Base-by-base conservation (phyloP, 2,888 invertebrate genomes). In the Gibbula magus region DNA sequence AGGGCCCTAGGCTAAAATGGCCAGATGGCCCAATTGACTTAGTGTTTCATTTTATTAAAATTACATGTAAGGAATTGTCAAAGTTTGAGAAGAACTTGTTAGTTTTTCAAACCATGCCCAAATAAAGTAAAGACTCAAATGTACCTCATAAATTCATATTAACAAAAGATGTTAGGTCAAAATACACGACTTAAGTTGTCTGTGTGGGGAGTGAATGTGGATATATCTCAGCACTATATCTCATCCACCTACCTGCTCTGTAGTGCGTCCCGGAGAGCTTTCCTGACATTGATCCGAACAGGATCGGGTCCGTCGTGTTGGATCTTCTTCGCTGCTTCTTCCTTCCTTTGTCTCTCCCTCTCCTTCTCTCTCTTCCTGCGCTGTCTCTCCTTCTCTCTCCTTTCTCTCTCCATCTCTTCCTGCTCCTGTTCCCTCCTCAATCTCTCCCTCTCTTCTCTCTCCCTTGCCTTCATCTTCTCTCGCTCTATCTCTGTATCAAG, bases 281-380 rank as follows among this genome's bases (percentile, higher is more conserved):
- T 97, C 73, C 96, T 95, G 29, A 98, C 97, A 91, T 96, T 98
- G 2, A 96, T 94, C 77, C 98, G 94, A 73, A 97, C 86, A 18
- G 88, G 84, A 81, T 89, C 83, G 2, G 91, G 89, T 0, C 89
- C 89, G 53, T 87, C 87, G 29, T 78, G 79, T 0, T 67, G 10
- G 2, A 32, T 74, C 32, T 39, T 75, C 52, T 61, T 79, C 35
- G 39, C 22, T 51, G 70, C 52, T 8, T 45, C 39, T 39, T 53
- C 35, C 74, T 22, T 29, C 56, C 39, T 39, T 22, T 73, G 54
- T 74, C 54, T 13, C 74, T 70, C 54, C 45, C 45, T 35, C 67
- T 75, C 53, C 67, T 75, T 66, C 54, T 75, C 66, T 20, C 22
- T 29, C 75, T 20, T 35, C 78, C 51, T 78, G 80, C 35, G 45